Percentiles rank a stretch among this genome's conserved stretches.
These are phyloP conservation scores for Hydrochoerus hydrochaeris DNA, from an alignment of 2,113 vertebrate species.

Conservation along the genomic window DNA sequence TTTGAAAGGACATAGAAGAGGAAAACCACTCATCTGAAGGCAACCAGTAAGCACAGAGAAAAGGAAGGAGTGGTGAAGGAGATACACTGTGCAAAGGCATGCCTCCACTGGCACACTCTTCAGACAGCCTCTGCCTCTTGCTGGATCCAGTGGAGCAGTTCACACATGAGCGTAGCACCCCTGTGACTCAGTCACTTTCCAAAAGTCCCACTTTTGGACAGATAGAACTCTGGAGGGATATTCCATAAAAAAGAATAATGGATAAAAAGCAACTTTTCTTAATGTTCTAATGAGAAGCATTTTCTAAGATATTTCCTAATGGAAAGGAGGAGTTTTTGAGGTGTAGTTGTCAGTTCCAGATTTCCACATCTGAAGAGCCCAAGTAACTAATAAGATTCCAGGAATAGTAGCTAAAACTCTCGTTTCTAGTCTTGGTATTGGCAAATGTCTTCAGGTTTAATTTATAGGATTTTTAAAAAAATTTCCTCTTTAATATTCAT, in stretches of 20 bases:
- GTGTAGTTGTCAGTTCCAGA: background rate
- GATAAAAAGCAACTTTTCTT: background rate
- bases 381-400: background rate
- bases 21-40: background rate
- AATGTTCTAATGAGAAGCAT: background rate
- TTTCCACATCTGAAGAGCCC: background rate
- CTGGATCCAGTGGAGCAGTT: too few relatives aligned
- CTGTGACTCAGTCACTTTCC: background rate
- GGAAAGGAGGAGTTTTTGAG: background rate
- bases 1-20: background rate
- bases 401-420: background rate
- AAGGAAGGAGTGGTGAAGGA: background rate
- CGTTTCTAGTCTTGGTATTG: background rate
- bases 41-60: background rate
- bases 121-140: background rate
- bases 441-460: background rate
- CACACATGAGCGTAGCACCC: background rate
- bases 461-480: background rate
- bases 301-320: background rate
- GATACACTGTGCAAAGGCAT: accelerated
- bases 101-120: background rate
- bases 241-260: background rate
- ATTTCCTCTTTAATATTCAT: background rate
- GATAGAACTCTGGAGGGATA: background rate
- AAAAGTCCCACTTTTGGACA: background rate